These are phyloP conservation scores for Mythimna vitellina DNA, from an alignment of 2,888 invertebrate species.

Conservation along the genomic window DNA sequence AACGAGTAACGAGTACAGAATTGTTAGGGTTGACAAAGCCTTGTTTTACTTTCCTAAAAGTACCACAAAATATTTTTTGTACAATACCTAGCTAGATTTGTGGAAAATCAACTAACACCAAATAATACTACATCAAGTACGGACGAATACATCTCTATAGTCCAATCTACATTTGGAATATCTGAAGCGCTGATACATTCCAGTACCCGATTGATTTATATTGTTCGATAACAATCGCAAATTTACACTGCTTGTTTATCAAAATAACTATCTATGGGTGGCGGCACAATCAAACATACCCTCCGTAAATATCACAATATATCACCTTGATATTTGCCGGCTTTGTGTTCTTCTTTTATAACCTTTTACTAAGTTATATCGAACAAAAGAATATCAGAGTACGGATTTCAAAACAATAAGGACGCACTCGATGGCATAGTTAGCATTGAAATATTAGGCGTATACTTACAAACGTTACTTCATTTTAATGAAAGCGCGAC, in stretches of 20 bases:
- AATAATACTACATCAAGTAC: constrained; percentile 51
- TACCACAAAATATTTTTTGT: neutral
- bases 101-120: constrained; percentile 33
- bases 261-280: constrained; percentile 60
- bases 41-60: no score
- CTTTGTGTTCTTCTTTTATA: constrained; percentile 63
- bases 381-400: constrained; percentile 67
- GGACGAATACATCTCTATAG: constrained; percentile 43
- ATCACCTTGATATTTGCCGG: constrained; percentile 77
- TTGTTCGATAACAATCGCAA: constrained; percentile 79
- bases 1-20: no score
- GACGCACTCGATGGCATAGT: constrained; percentile 31
- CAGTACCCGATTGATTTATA: constrained; percentile 77
- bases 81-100: constrained; percentile 20
- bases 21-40: neutral
- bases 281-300: constrained; percentile 46
- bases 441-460: constrained; percentile 53
- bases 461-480: constrained; percentile 33
- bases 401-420: constrained; percentile 67
- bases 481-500: constrained; percentile 28
- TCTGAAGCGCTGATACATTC: constrained; percentile 58
- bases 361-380: constrained; percentile 66
- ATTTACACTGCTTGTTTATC: constrained; percentile 68
- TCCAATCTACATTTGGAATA: constrained; percentile 55
- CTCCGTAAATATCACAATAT: constrained; percentile 49